phyloP scores from a whole-genome alignment of 2,113 vertebrate species.

The Oncorhynchus gorbuscha region DNA sequence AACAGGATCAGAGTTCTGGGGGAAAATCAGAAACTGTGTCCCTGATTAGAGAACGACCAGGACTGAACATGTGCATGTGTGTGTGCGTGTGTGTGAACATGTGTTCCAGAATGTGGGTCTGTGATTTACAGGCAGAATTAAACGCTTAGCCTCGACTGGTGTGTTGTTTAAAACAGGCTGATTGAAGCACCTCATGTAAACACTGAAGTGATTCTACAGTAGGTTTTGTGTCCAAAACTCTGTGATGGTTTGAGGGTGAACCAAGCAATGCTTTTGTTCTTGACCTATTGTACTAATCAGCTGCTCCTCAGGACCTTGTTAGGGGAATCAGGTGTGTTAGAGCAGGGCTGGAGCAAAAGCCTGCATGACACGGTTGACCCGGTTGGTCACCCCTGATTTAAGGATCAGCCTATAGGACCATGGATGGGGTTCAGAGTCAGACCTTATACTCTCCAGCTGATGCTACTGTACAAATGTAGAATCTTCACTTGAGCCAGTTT shows the following conservation, averaged over 20 bases:
- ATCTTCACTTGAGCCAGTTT: too few relatives aligned
- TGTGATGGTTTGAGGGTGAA: conserved; percentile 16
- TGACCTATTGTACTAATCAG: neutral
- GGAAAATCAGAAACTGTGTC: conserved; percentile 1
- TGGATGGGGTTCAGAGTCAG: conserved; percentile 20
- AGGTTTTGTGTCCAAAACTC: conserved; percentile 8
- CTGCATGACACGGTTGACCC: too few relatives aligned
- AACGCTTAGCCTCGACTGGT: conserved; percentile 25
- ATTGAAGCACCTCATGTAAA: conserved; percentile 31
- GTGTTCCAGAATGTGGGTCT: conserved; percentile 13
- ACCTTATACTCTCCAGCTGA: neutral
- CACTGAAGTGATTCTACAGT: conserved; percentile 12
- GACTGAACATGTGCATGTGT: neutral
- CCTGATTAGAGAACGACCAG: conserved; percentile 46
- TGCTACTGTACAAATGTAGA: neutral
- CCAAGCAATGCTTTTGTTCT: neutral
- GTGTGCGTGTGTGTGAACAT: conserved; percentile 8
- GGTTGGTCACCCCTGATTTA: too few relatives aligned
- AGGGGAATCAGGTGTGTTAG: too few relatives aligned
- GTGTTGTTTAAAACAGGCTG: conserved; percentile 37
- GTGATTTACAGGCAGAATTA: conserved; percentile 38
- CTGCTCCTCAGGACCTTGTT: too few relatives aligned
- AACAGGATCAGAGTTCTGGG: conserved; percentile 27
- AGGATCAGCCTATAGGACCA: neutral
- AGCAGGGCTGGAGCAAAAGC: too few relatives aligned